Base-by-base conservation (phyloP, 2,113 vertebrate species). In the Silurus meridionalis region DNA sequence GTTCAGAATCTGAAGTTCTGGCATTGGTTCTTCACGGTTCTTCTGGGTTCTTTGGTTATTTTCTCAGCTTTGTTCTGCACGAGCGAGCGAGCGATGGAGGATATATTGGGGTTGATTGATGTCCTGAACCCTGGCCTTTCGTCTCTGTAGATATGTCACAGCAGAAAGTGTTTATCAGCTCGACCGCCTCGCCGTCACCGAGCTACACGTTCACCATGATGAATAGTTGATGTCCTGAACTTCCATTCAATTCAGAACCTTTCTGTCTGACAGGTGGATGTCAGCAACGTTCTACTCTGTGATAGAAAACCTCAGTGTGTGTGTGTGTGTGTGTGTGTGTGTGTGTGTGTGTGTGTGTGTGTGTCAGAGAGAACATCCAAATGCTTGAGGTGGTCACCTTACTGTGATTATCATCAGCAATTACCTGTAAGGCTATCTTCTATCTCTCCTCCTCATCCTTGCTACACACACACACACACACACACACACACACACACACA, bases 101-200 rank as follows among this genome's bases (percentile, higher is more conserved):
- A 60, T 80, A 46, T 46, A 60, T 60, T 60, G 4, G 17, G 78
- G 25, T 80, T 80, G 78, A 80, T 80, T 46, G 78, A 80, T 80
- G 57, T 80, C 57, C 28, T 5, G 55, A 80, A 60, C 78, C 55
- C 57, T 80, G 78, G 78, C 78, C 78, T 80, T 60, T 80, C 25
- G 15, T 80, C 55, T 60, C 55, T 10, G 15, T 17, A 80, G 78
- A 80, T 60, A 80, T 60, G 57, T 80, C 78, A 60, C 57, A 28
- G 53, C 25, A 37, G 78, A 37, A 37, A 28, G 78, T 80, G 78
- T 80, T 80, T 80, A 80, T 80, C 78, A 80, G 78, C 57, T 58
- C 78, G 21, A 57, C 55, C 9, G 57, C 78, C 55, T 46, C 15
- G 6, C 15, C 28, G 25, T 80, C 78, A 80, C 78, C 46, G 25